Conservation (phyloP, 92 coral and sea anemone genomes). For the Zoanthus solanderi region DNA sequence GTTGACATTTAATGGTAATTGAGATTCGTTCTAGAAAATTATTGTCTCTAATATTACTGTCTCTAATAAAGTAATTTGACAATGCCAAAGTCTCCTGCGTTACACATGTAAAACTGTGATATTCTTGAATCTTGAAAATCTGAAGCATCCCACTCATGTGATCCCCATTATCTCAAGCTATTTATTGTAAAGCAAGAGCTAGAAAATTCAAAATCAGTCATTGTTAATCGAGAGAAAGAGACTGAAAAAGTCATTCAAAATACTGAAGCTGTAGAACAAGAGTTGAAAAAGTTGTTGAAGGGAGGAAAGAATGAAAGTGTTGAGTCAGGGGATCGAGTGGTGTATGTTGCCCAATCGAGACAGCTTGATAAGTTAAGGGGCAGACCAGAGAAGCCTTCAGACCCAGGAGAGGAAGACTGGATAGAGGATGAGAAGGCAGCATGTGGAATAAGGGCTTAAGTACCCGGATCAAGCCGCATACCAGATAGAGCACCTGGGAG, state of each 20-base stretch:
- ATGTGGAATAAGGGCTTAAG: constrained; percentile 1
- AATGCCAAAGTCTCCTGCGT: too few relatives aligned
- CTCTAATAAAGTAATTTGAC: too few relatives aligned
- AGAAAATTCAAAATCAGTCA: not conserved
- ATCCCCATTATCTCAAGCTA: too few relatives aligned
- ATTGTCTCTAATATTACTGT: too few relatives aligned
- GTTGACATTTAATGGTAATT: too few relatives aligned
- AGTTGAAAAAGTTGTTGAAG: constrained; percentile 47
- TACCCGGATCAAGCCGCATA: constrained; percentile 44
- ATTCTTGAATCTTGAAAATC: too few relatives aligned
- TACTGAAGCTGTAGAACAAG: constrained; percentile 39
- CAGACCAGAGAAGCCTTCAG: constrained; percentile 42
- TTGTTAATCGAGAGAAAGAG: constrained; percentile 47
- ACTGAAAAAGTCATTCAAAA: constrained; percentile 24
- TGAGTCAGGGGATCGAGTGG: constrained; percentile 50
- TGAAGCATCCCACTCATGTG: too few relatives aligned
- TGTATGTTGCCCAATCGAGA: constrained; percentile 50
- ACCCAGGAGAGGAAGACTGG: constrained; percentile 58
- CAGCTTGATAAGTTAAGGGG: constrained; percentile 61
- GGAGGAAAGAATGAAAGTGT: constrained; percentile 18
- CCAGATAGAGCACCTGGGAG: constrained; percentile 47
- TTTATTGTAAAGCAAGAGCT: not conserved
- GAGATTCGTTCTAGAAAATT: not conserved
- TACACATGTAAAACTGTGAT: too few relatives aligned
- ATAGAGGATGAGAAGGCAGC: constrained; percentile 59